These are phyloP conservation scores for Lottia gigantea DNA, from an alignment of 2,888 invertebrate species.

Conservation along the genomic window DNA sequence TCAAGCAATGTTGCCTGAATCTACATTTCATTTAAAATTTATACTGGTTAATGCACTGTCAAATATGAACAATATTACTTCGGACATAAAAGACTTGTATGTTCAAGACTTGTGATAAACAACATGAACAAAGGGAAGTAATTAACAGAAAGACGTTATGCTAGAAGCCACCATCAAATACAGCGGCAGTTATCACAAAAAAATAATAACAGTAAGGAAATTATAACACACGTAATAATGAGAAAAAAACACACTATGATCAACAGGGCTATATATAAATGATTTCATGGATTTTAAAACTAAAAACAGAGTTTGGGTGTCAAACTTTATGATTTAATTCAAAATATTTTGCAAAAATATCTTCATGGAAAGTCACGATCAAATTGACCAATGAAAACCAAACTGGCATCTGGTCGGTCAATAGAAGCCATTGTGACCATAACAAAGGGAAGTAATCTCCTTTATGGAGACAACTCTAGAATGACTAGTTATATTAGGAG, in stretches of 20 bases:
- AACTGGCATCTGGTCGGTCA: too few relatives aligned
- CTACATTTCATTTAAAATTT: too few relatives aligned
- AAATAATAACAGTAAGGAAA: neutral
- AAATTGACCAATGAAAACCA: too few relatives aligned
- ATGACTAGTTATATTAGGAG: slow-evolving; percentile 6
- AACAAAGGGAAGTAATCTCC: neutral
- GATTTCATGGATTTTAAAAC: neutral
- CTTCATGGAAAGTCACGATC: too few relatives aligned
- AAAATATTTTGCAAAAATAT: too few relatives aligned
- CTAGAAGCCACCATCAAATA: slow-evolving; percentile 5
- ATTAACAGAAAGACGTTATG: slow-evolving; percentile 8
- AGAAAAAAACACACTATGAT: slow-evolving; percentile 11
- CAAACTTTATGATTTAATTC: too few relatives aligned
- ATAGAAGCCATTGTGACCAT: slow-evolving; percentile 6
- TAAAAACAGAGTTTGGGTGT: too few relatives aligned
- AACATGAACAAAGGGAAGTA: neutral
- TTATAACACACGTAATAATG: slow-evolving; percentile 8
- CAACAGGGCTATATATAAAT: slow-evolving; percentile 7
- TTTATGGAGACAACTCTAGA: slow-evolving; percentile 1
- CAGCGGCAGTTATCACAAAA: neutral
- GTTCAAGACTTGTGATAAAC: neutral
- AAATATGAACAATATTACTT: too few relatives aligned
- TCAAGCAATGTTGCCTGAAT: too few relatives aligned
- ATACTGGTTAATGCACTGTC: too few relatives aligned
- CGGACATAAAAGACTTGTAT: too few relatives aligned